phyloP scores from a whole-genome alignment of 2,797 vertebrate genomes.

The Lophura swinhoii region DNA sequence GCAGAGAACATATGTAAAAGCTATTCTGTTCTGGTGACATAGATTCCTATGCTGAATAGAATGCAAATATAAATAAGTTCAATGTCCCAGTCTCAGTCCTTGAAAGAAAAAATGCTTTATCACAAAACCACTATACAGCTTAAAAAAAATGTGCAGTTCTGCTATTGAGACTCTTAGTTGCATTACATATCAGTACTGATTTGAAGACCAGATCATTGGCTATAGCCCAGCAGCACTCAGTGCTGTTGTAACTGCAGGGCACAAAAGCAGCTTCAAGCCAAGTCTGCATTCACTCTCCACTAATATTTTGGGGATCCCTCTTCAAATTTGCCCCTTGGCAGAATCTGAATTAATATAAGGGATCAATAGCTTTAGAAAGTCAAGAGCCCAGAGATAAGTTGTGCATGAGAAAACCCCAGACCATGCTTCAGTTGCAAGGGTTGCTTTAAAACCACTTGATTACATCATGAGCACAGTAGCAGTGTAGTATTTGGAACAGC shows the following conservation, averaged over 20 bases:
- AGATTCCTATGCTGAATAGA: background rate
- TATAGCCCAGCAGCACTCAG: background rate
- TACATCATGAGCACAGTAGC: background rate
- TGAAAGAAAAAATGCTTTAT: fast-evolving
- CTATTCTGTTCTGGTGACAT: background rate
- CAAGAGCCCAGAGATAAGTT: background rate
- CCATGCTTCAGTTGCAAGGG: background rate
- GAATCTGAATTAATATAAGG: background rate
- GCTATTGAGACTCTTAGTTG: background rate
- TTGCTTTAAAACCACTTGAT: background rate
- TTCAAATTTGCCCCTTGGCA: background rate
- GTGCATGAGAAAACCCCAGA: background rate
- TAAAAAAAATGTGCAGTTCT: background rate
- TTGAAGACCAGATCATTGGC: background rate
- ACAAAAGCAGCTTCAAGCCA: background rate
- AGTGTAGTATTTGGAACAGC: background rate
- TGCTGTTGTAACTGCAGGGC: background rate
- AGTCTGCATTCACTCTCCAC: background rate
- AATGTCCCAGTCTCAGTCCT: background rate
- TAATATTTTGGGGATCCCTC: fast-evolving
- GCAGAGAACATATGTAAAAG: background rate
- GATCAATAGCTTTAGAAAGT: background rate
- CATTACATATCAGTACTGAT: background rate
- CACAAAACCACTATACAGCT: background rate
- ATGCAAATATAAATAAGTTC: background rate